Percentiles rank a stretch among this genome's conserved stretches.
These are phyloP conservation scores for Lepidocyrtoides sp. DNA, from an alignment of 2,888 invertebrate species.

Conservation along the genomic window DNA sequence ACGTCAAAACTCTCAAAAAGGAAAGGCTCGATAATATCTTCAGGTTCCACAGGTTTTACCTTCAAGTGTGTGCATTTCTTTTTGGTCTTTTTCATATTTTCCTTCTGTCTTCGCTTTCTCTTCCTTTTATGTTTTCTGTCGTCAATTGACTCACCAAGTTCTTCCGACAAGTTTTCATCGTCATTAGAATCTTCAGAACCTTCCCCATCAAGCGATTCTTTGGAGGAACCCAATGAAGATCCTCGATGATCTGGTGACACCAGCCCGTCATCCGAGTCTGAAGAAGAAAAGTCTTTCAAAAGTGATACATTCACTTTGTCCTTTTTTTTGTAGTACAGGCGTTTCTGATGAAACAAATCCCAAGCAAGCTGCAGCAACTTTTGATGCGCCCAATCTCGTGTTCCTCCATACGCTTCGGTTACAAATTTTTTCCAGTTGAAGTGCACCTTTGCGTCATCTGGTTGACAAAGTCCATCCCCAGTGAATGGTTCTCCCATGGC, in stretches of 20 bases:
- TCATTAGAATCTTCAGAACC: background rate
- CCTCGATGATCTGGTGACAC: background rate
- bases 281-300: conserved; percentile 30
- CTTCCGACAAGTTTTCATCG: conserved; percentile 2
- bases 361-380: conserved; percentile 80
- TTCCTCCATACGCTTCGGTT: conserved; percentile 69
- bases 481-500: conserved; percentile 42
- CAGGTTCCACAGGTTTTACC: conserved; percentile 64
- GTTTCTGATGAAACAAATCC: conserved; percentile 79
- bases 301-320: conserved; percentile 1
- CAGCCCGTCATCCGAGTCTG: conserved; percentile 28
- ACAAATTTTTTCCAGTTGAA: conserved; percentile 81
- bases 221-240: background rate
- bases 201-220: conserved; percentile 10
- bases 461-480: conserved; percentile 55
- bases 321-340: conserved; percentile 79
- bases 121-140: conserved; percentile 2
- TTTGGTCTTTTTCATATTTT: conserved; percentile 27
- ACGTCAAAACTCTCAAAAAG: conserved; percentile 71
- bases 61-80: conserved; percentile 46
- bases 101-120: conserved; percentile 7
- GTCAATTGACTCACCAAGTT: background rate
- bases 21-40: conserved; percentile 59
- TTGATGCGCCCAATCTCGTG: conserved; percentile 79
- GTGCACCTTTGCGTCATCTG: conserved; percentile 21